These are phyloP conservation scores for Caradrina clavipalpis DNA, from an alignment of 2,888 invertebrate species.

Conservation along the genomic window DNA sequence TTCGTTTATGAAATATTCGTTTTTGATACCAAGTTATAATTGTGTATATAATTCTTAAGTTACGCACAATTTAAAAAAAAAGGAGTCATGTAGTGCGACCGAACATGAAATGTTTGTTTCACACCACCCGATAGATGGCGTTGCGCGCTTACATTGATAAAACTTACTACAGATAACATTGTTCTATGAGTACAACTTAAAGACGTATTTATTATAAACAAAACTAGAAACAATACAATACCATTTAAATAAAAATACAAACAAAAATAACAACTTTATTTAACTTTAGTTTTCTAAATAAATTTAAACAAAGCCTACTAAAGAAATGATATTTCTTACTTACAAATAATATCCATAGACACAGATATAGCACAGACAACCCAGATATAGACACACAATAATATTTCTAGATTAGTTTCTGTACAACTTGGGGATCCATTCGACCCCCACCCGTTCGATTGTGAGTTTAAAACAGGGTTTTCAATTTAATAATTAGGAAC, in stretches of 20 bases:
- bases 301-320: not conserved
- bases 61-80: not conserved
- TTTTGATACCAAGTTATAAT: not conserved
- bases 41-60: not conserved
- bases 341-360: slow-evolving; percentile 23
- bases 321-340: slow-evolving; percentile 1
- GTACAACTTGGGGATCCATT: slow-evolving; percentile 61
- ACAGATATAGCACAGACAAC: slow-evolving; percentile 15
- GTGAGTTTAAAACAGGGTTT: slow-evolving; percentile 80
- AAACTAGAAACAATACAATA: not conserved
- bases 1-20: not conserved
- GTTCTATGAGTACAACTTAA: not conserved
- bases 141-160: not conserved
- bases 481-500: slow-evolving; percentile 88
- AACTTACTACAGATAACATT: not conserved
- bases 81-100: fast-evolving
- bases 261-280: slow-evolving; percentile 8
- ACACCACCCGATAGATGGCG: slow-evolving; percentile 50
- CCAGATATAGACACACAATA: slow-evolving; percentile 37
- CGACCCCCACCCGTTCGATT: slow-evolving; percentile 66
- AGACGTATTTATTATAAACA: not conserved
- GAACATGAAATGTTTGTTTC: not conserved
- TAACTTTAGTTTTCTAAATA: not conserved
- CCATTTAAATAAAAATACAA: not conserved
- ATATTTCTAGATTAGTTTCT: slow-evolving; percentile 58